Base-by-base conservation (phyloP, 2,888 invertebrate genomes). In the Operophtera brumata region DNA sequence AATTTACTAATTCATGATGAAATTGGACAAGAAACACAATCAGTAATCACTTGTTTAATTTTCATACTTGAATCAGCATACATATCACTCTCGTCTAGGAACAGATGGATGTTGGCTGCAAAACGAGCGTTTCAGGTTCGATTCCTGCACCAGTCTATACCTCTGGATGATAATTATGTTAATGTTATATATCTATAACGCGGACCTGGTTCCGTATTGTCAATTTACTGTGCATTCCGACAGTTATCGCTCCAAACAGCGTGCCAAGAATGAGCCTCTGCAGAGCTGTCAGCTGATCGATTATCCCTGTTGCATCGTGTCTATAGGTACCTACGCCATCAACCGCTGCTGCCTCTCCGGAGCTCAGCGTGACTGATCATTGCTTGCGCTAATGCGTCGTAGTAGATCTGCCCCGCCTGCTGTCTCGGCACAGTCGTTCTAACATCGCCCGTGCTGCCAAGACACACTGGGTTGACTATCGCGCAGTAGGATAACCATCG, bases 251-350 rank as follows among this genome's bases (percentile, higher is more conserved):
- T 37, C 6, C 13, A 8, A 13, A 13, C 14, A 37, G 12, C 13
- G 37, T 13, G 9, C 6, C 8, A 7, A 7, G 37, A 37, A 8
- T 14, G 10, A 37, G 43, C 53, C 47, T 41, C 37, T 32, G 11
- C 36, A 49, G 30, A 39, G 44, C 42, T 34, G 41, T 11, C 13
- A 39, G 44, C 42, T 34, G 41, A 13, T 12, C 26, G 42, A 14
- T 6, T 42, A 25, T 20, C 52, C 36, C 51, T 53, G 52, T 42
- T 43, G 56, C 50, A 47, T 37, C 47, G 54, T 30, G 34, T 6
- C 44, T 41, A 35, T 6, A 12, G 12, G 6, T 10, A 20, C n/a
- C n/a, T n/a, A n/a, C 2, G 25, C 25, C 14, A 25, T 8, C 30
- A 11, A 30, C 11, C 41, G 47, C 48, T 48, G 39, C 51, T 48